These are phyloP conservation scores for Danionella cerebrum DNA, from an alignment of 2,113 vertebrate species.

Conservation along the genomic window DNA sequence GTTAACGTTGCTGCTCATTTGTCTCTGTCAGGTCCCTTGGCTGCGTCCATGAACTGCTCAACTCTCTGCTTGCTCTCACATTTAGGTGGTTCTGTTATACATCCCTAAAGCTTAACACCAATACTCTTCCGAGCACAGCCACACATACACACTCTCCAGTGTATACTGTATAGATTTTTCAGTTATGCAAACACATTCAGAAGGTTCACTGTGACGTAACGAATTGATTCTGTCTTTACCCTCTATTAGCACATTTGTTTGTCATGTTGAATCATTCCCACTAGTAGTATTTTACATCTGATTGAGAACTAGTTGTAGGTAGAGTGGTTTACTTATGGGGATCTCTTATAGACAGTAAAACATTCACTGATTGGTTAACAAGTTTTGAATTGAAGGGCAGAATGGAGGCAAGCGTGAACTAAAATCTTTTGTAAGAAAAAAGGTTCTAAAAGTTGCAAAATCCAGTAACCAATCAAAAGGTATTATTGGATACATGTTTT, in stretches of 20 bases:
- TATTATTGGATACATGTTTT: no score
- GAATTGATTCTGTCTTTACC: not conserved
- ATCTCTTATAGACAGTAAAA: no score
- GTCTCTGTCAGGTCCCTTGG: constrained; percentile 22
- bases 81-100: constrained; percentile 46
- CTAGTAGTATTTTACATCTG: not conserved
- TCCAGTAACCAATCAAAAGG: no score
- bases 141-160: not conserved
- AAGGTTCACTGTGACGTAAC: not conserved
- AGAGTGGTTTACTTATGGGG: no score
- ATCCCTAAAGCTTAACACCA: constrained; percentile 43
- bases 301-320: not conserved
- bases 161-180: not conserved
- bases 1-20: not conserved
- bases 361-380: no score
- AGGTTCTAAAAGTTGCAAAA: no score
- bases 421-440: no score
- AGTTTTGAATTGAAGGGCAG: no score
- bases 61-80: constrained; percentile 36
- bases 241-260: not conserved
- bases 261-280: not conserved
- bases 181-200: not conserved
- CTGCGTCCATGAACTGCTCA: constrained; percentile 6
- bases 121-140: no score
- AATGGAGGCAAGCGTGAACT: no score